These are phyloP conservation scores for Phalloptychus januarius DNA, from an alignment of 2,797 vertebrate genomes.

Conservation along the genomic window DNA sequence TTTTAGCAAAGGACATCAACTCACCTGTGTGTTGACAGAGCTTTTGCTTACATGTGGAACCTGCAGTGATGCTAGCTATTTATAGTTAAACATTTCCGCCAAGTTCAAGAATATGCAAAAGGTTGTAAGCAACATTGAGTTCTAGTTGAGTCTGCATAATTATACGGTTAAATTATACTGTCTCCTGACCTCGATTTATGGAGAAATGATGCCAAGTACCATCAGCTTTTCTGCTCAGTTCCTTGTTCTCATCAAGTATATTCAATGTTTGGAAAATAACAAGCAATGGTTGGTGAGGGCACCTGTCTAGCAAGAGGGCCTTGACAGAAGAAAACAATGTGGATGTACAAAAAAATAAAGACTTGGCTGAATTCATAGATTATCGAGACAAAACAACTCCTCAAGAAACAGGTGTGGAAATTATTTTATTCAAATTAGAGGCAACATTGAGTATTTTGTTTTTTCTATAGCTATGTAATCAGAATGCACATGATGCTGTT, in stretches of 20 bases:
- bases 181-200: neutral
- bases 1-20: neutral
- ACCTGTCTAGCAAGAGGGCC: neutral
- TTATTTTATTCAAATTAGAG: neutral
- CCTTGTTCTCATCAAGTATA: neutral
- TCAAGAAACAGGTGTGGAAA: neutral
- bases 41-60: neutral
- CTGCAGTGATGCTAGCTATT: neutral
- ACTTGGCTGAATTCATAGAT: neutral
- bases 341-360: neutral
- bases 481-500: neutral
- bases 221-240: neutral
- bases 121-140: neutral
- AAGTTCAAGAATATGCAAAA: neutral
- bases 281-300: neutral
- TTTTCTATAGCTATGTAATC: neutral
- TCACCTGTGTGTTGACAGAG: neutral
- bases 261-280: neutral
- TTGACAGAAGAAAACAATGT: neutral
- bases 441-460: neutral
- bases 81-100: neutral
- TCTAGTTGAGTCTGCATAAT: neutral
- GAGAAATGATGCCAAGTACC: neutral
- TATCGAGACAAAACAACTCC: too few relatives aligned
- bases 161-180: neutral